Evolutionary conservation across 2,113 vertebrate species (phyloP).

Genomic region (Ageneiosus marmoratus): DNA sequence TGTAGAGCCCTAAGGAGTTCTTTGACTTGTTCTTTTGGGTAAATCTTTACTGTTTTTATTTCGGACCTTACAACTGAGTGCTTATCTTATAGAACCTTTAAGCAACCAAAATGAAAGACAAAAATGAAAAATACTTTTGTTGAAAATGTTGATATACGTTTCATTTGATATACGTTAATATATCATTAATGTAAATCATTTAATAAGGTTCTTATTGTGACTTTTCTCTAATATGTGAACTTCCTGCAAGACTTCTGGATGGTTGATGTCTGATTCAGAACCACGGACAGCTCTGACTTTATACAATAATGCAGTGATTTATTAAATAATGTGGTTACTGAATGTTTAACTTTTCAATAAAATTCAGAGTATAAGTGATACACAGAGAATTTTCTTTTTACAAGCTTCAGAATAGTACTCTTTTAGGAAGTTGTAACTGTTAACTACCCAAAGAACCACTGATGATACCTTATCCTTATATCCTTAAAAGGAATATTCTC

Average conservation of each 20-base stretch:
- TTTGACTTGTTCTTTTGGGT: neutral
- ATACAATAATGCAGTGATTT: conserved; percentile 40
- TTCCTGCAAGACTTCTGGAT: neutral
- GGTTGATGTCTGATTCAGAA: conserved; percentile 56
- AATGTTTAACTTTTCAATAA: neutral
- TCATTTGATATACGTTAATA: neutral
- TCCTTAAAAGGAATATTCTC: neutral
- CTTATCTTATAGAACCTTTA: neutral
- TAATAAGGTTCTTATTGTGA: neutral
- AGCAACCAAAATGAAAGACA: no score
- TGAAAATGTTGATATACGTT: no score
- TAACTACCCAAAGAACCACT: neutral
- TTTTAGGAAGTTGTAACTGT: neutral
- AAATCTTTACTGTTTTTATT: neutral
- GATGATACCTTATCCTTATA: neutral
- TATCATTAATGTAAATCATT: neutral
- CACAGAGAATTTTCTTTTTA: neutral
- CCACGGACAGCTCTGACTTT: conserved; percentile 64
- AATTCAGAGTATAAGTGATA: neutral
- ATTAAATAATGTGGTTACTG: conserved; percentile 8
- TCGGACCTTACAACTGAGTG: neutral
- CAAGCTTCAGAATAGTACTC: neutral
- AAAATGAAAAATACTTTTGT: no score
- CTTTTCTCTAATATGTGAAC: neutral
- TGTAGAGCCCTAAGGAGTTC: neutral